Evolutionary conservation across 2,888 invertebrate species (phyloP), one percentile per base, ranked within the genome.

Genomic region (Patella pellucida): DNA sequence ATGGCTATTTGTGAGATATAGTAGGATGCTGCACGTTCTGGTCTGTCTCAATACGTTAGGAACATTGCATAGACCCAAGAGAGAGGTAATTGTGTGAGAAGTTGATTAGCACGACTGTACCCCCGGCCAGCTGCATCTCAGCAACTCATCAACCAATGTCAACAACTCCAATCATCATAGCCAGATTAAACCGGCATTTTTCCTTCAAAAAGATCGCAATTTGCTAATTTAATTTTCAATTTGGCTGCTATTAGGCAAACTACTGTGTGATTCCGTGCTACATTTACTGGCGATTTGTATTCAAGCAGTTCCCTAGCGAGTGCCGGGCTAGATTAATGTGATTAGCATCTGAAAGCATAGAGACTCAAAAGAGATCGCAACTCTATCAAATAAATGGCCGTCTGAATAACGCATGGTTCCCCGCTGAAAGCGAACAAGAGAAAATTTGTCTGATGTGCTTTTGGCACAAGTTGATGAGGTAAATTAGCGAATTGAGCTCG

Each of bases 191-290:
- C 83, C 82, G 81, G 84, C 85, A 87, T 86, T 85, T 84, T 80
- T 83, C 85, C 83, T 75, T 82, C 82, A 83, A 84, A 81, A 81
- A 82, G 85, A 80, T 80, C 79, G 85, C 89, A 84, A 88, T 88
- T 89, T 87, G 88, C 86, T 89, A 89, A 89, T 87, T 89, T 87
- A 89, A 89, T 89, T 89, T 89, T 86, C 87, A 85, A 88, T 89
- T 88, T 87, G 86, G 82, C 84, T 81, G 83, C 87, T 87, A 89
- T 89, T 89, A 89, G 86, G 79, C 84, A 79, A 75, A 76, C 79
- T 75, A 77, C 82, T 78, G 81, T 83, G 83, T 80, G 84, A 82
- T 84, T 85, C 84, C 82, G 79, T 78, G 81, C 77, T 79, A 79
- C 81, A 83, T 83, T 85, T 83, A 82, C 77, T 80, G 78, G 71